Percentiles rank a stretch among this genome's conserved stretches.
These are phyloP conservation scores for Meloe dianella DNA, from an alignment of 2,888 invertebrate genomes.

Conservation along the genomic window DNA sequence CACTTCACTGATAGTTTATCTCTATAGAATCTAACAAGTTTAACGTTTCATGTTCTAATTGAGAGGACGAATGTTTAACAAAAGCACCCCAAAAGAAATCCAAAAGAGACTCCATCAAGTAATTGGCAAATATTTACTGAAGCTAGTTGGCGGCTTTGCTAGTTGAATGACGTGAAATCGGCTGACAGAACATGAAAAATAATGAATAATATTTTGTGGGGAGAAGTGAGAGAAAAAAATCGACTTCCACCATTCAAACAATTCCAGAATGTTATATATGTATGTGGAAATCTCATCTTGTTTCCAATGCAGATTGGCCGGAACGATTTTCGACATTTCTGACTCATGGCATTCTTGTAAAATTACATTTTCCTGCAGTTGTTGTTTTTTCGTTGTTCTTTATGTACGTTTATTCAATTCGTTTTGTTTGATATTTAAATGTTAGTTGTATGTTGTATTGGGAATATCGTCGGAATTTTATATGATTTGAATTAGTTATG, in stretches of 20 bases:
- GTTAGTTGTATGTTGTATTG: neutral
- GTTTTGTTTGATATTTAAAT: neutral
- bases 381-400: neutral
- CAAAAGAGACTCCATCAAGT: neutral
- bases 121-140: slow-evolving; percentile 14
- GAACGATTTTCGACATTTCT: slow-evolving; percentile 15
- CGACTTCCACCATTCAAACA: slow-evolving; percentile 16
- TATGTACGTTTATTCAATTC: neutral
- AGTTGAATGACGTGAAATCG: neutral
- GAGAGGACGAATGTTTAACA: neutral
- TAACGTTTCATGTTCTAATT: neutral
- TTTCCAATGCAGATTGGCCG: slow-evolving; percentile 19
- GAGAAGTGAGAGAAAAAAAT: slow-evolving; percentile 3
- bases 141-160: neutral
- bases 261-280: slow-evolving; percentile 1
- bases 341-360: slow-evolving; percentile 17
- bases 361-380: slow-evolving; percentile 5
- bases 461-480: neutral
- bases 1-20: neutral
- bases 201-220: neutral
- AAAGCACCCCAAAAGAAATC: neutral
- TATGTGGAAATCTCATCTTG: slow-evolving; percentile 18
- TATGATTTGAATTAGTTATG: neutral
- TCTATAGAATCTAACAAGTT: slow-evolving; percentile 5
- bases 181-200: slow-evolving; percentile 6